phyloP scores from a whole-genome alignment of 1,140 invertebrate species.

The Propsilocerus akamusi region DNA sequence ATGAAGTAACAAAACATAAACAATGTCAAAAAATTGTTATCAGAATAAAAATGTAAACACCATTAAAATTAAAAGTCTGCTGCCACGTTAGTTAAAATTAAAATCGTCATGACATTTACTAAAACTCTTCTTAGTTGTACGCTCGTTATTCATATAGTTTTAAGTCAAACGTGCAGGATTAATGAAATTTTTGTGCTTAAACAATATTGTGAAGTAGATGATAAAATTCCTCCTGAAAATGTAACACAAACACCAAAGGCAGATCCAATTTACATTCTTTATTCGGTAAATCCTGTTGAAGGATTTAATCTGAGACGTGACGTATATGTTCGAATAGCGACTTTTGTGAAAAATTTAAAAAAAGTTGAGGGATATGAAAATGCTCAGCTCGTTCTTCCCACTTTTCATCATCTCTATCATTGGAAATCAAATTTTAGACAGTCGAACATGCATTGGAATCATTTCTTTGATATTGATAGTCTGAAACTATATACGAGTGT shows the following conservation, averaged over 20 bases:
- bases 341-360: conserved; percentile 48
- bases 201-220: not conserved
- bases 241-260: not conserved
- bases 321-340: conserved; percentile 84
- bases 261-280: conserved; percentile 31
- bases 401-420: conserved; percentile 78
- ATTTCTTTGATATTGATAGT: conserved; percentile 74
- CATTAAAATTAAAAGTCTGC: not conserved
- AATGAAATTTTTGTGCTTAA: conserved; percentile 1
- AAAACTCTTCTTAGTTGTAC: not conserved
- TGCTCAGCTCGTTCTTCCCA: conserved; percentile 61
- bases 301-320: conserved; percentile 93
- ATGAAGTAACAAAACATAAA: not conserved
- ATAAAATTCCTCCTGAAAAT: not conserved
- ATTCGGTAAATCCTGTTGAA: conserved; percentile 87
- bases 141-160: not conserved
- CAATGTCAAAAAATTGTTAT: too few relatives aligned
- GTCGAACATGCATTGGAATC: conserved; percentile 39
- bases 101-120: not conserved
- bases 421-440: conserved; percentile 49
- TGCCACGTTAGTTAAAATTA: not conserved
- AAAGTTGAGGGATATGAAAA: conserved; percentile 25
- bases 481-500: conserved; percentile 66
- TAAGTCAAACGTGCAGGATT: conserved; percentile 1
- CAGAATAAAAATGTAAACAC: too few relatives aligned